A percentile compares a stretch with the other conserved stretches of the same genome.
These are phyloP conservation scores for Helicorthomorpha holstii DNA, from an alignment of 1,140 invertebrate species.

Conservation along the genomic window DNA sequence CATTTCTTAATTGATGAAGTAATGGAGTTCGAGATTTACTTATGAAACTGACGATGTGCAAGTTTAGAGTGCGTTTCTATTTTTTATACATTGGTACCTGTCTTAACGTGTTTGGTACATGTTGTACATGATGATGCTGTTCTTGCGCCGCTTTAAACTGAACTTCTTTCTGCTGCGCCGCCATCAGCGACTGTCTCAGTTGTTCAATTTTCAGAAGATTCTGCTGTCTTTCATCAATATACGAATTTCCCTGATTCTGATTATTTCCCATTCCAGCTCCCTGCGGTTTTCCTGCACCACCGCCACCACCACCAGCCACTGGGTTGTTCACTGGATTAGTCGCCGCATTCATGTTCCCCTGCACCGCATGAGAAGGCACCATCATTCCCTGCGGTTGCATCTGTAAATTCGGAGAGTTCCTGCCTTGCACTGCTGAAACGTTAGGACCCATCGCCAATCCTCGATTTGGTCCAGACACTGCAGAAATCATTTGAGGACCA, in stretches of 20 bases:
- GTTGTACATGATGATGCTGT: conserved; percentile 10
- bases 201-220: conserved; percentile 45
- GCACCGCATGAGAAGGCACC: conserved; percentile 1
- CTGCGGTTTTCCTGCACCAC: conserved; percentile 5
- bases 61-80: no score
- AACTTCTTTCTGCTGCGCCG: conserved; percentile 56
- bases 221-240: conserved; percentile 44
- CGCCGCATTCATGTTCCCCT: conserved; percentile 12
- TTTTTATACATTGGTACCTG: neutral
- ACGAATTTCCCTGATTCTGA: conserved; percentile 20
- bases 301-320: neutral
- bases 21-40: no score
- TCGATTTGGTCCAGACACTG: conserved; percentile 10
- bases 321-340: conserved; percentile 4
- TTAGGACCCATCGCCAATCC: conserved; percentile 1
- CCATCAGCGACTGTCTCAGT: conserved; percentile 50
- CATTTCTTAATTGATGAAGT: no score
- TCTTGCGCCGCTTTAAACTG: conserved; percentile 41
- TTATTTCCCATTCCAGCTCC: neutral
- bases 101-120: neutral
- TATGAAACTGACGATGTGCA: no score
- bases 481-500: conserved; percentile 36
- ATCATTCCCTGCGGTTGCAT: conserved; percentile 5
- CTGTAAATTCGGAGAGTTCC: conserved; percentile 2
- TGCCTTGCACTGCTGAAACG: neutral